phyloP scores from a whole-genome alignment of 2,113 vertebrate species.

The Toxotes chatareus region DNA sequence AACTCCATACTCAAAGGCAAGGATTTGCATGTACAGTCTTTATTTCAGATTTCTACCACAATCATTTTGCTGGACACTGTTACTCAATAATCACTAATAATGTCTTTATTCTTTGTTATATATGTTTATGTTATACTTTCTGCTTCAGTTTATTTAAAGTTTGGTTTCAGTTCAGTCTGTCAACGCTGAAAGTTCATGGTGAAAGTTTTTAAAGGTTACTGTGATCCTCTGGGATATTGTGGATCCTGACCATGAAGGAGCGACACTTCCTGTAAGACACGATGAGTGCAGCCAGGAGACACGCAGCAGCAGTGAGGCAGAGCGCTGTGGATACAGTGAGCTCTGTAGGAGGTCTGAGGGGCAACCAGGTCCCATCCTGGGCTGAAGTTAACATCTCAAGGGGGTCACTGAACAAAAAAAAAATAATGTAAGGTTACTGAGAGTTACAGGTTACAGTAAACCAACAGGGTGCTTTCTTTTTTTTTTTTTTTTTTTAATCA shows the following conservation, averaged over 20 bases:
- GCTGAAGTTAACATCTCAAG: background rate
- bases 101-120: no score
- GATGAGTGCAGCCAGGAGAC: conserved; percentile 52
- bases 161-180: no score
- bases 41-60: no score
- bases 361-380: conserved; percentile 7
- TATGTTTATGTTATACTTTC: no score
- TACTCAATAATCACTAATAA: no score
- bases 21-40: no score
- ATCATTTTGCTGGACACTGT: no score
- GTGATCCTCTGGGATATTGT: conserved; percentile 31
- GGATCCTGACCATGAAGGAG: conserved; percentile 59
- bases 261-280: conserved; percentile 48
- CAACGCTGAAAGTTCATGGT: no score
- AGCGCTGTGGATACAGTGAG: conserved; percentile 2
- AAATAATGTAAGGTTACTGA: background rate
- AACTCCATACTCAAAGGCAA: no score
- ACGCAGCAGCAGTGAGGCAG: conserved; percentile 41
- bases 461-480: accelerated
- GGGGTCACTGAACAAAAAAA: conserved; percentile 41
- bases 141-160: no score
- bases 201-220: background rate
- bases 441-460: accelerated
- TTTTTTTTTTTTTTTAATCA: background rate
- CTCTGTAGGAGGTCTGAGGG: background rate